These are phyloP conservation scores for Drymonia ruficornis DNA, from an alignment of 2,888 invertebrate species.

Conservation along the genomic window DNA sequence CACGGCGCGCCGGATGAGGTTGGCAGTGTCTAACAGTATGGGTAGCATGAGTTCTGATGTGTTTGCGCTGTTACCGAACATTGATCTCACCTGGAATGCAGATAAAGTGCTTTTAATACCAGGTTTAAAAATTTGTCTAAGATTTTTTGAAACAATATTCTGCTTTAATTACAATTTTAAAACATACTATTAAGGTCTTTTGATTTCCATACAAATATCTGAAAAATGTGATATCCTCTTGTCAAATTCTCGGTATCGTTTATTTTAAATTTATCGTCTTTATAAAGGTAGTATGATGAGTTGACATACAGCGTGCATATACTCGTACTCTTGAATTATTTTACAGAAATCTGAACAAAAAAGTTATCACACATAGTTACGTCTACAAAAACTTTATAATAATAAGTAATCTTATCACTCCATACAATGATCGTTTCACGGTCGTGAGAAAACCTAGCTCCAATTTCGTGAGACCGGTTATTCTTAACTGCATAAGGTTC, in stretches of 20 bases:
- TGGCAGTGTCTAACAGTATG: constrained; percentile 87
- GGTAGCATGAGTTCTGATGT: constrained; percentile 85
- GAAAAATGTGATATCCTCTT: too few species aligned
- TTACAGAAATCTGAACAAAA: background rate
- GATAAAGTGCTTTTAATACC: background rate
- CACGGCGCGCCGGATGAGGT: constrained; percentile 83
- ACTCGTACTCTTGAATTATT: too few species aligned
- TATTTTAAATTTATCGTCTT: too few species aligned
- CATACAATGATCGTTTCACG: constrained; percentile 43
- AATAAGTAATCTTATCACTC: background rate
- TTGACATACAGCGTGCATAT: too few species aligned
- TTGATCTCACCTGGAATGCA: constrained; percentile 82
- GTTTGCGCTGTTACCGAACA: constrained; percentile 84
- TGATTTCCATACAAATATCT: too few species aligned
- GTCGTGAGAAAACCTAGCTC: constrained; percentile 59
- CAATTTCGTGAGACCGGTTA: constrained; percentile 34
- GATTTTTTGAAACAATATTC: too few species aligned
- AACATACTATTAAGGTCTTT: too few species aligned
- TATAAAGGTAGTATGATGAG: too few species aligned
- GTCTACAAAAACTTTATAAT: background rate
- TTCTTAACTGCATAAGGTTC: constrained; percentile 26
- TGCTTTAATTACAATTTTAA: too few species aligned
- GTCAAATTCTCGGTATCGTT: too few species aligned
- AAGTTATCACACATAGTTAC: background rate
- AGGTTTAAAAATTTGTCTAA: background rate